These are phyloP conservation scores for Phytoseiulus persimilis DNA, from an alignment of 2,888 invertebrate genomes.

Conservation along the genomic window DNA sequence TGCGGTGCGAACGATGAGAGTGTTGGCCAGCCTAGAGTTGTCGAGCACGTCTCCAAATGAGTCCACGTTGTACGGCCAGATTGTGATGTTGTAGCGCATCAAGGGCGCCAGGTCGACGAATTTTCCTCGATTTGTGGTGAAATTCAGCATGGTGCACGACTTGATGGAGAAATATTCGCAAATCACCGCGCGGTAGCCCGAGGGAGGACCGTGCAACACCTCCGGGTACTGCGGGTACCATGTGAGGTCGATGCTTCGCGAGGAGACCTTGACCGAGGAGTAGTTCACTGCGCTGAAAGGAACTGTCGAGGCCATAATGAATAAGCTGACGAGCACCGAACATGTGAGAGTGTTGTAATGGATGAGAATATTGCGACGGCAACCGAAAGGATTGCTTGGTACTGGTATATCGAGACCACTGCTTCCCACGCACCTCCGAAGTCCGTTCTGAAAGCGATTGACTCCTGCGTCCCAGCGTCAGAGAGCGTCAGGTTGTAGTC, in stretches of 20 bases:
- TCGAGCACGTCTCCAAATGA: not conserved
- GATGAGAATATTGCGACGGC: not conserved
- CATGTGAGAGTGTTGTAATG: no score
- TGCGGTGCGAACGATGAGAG: not conserved
- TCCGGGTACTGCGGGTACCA: not conserved
- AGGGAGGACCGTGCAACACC: not conserved
- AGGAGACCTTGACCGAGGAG: not conserved
- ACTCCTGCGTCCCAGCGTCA: not conserved
- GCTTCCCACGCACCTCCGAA: not conserved
- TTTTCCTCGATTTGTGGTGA: not conserved
- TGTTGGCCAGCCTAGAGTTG: not conserved
- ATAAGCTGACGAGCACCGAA: no score
- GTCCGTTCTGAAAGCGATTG: not conserved
- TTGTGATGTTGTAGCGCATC: not conserved
- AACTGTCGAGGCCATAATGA: not conserved
- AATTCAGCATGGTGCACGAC: not conserved
- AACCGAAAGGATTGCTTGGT: no score
- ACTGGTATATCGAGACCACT: no score
- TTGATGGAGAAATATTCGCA: not conserved
- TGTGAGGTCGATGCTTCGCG: not conserved
- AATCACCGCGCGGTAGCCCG: not conserved
- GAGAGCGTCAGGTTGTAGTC: not conserved
- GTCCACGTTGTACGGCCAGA: not conserved
- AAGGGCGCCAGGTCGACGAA: not conserved
- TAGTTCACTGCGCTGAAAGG: not conserved